Evolutionary conservation across 2,797 vertebrate genomes (phyloP).

Genomic region (Sitta carolinensis): DNA sequence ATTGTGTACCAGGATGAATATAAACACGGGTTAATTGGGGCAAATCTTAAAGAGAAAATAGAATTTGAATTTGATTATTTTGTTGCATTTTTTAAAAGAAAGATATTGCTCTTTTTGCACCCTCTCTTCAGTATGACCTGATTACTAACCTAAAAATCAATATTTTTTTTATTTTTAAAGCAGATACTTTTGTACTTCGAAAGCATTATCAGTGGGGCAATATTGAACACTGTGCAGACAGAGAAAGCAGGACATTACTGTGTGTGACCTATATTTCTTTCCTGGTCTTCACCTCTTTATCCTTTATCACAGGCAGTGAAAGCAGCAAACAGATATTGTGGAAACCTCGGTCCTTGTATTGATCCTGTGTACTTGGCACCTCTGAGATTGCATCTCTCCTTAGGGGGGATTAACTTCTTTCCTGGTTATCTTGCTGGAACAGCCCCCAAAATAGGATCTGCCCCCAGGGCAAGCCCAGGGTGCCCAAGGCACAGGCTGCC

Average conservation of each 20-base stretch:
- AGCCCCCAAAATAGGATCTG: not conserved
- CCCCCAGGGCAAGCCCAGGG: not conserved
- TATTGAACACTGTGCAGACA: not conserved
- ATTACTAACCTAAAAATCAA: not conserved
- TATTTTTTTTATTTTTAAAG: not conserved
- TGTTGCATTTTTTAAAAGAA: not conserved
- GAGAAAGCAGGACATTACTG: not conserved
- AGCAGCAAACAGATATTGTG: not conserved
- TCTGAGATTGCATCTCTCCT: not conserved
- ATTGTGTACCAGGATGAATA: not conserved
- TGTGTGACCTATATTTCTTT: not conserved
- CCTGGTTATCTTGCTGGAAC: not conserved
- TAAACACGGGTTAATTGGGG: not conserved
- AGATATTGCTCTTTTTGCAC: not conserved
- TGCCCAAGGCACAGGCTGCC: not conserved
- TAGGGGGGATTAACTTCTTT: not conserved
- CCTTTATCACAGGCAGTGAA: not conserved
- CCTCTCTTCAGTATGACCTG: not conserved
- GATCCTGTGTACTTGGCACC: not conserved
- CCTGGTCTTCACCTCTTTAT: not conserved
- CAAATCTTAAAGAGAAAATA: not conserved
- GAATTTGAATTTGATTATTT: not conserved
- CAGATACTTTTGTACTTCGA: not conserved
- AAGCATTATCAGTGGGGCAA: not conserved
- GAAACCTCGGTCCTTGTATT: not conserved